A percentile compares a stretch with the other conserved stretches of the same genome.
phyloP scores from a whole-genome alignment of 2,888 invertebrate genomes.

The Parochlus steinenii region DNA sequence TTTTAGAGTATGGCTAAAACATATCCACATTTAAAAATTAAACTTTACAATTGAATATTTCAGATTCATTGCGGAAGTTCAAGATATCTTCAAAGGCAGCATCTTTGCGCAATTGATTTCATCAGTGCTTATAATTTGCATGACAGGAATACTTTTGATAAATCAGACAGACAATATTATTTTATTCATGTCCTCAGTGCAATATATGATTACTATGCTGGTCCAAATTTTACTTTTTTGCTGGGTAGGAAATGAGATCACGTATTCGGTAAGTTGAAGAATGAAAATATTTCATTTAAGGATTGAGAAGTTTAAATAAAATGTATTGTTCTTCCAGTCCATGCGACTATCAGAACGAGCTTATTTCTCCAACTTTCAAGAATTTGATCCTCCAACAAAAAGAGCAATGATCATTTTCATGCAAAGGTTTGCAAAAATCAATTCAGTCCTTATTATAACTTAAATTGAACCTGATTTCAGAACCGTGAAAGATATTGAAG shows the following conservation, averaged over 20 bases:
- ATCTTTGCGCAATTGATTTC: slow-evolving; percentile 24
- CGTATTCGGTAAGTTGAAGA: slow-evolving; percentile 30
- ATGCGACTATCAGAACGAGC: slow-evolving; percentile 6
- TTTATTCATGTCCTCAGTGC: slow-evolving; percentile 32
- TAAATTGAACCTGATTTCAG: background rate
- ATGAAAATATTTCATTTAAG: background rate
- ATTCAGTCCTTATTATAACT: background rate
- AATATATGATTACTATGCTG: slow-evolving; percentile 37
- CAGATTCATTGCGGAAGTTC: slow-evolving; percentile 20
- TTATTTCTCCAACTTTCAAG: slow-evolving; percentile 9
- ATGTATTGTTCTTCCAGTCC: slow-evolving; percentile 4
- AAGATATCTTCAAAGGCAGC: slow-evolving; percentile 19
- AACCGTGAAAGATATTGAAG: background rate
- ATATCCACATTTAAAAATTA: background rate
- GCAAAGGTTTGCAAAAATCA: slow-evolving; percentile 6
- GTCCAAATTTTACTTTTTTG: slow-evolving; percentile 38
- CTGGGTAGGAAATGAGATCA: slow-evolving; percentile 39
- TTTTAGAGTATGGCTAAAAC: slow-evolving; percentile 1
- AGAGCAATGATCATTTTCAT: slow-evolving; percentile 6
- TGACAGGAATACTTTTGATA: slow-evolving; percentile 26
- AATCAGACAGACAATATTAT: slow-evolving; percentile 18
- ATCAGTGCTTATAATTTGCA: slow-evolving; percentile 24
- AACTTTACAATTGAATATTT: slow-evolving; percentile 8
- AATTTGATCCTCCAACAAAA: slow-evolving; percentile 2
- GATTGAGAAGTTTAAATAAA: background rate